phyloP scores from a whole-genome alignment of 1,140 invertebrate species.

The Calliphora vicina region DNA sequence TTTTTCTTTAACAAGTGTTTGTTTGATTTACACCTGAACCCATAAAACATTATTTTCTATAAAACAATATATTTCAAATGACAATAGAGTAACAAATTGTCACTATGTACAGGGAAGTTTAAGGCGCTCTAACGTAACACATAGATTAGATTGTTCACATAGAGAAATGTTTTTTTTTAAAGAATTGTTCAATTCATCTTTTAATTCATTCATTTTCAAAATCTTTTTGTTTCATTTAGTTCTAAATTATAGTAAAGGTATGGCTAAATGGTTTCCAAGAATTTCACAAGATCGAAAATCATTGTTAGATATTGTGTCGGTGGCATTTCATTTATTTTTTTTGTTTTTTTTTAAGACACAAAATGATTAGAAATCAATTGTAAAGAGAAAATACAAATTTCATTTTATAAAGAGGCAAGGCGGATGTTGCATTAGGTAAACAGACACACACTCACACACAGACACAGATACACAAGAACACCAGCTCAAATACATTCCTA shows the following conservation, averaged over 20 bases:
- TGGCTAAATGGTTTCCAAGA: conserved; percentile 5
- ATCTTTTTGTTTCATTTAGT: background rate
- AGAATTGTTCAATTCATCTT: background rate
- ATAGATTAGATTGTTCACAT: background rate
- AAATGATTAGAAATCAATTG: conserved; percentile 24
- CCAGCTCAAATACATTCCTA: too few relatives aligned
- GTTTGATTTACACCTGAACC: too few relatives aligned
- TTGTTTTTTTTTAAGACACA: background rate
- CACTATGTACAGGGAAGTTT: too few relatives aligned
- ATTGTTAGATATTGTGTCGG: conserved; percentile 2
- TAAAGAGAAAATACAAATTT: background rate
- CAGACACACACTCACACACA: background rate
- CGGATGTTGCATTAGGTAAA: conserved; percentile 26
- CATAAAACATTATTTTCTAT: too few relatives aligned
- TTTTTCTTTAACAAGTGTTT: too few relatives aligned
- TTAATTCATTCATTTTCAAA: background rate
- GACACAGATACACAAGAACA: background rate
- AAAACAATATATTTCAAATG: too few relatives aligned
- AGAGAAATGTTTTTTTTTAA: too few relatives aligned
- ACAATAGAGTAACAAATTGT: too few relatives aligned
- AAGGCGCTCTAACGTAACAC: too few relatives aligned
- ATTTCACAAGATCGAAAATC: conserved; percentile 14
- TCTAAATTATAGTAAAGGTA: background rate
- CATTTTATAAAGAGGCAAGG: background rate
- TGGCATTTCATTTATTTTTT: background rate